A percentile compares a stretch with the other conserved stretches of the same genome.
Conservation (phyloP, 92 coral and sea anemone genomes). For the Actinernus sp. region DNA sequence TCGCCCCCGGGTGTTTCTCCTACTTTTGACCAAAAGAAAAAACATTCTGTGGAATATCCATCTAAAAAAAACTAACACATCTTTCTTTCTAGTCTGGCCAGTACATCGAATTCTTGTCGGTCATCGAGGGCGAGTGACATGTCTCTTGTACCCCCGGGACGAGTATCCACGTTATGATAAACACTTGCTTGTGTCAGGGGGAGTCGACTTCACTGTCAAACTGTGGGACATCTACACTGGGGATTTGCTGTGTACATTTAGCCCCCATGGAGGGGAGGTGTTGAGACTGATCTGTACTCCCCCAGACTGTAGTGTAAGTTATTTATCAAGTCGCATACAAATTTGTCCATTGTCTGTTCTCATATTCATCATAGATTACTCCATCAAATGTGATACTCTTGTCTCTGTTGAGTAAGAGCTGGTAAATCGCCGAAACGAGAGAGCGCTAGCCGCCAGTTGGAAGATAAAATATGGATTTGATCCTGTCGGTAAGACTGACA, state of each 20-base stretch:
- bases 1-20: no score
- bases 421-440: no score
- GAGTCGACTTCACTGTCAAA: slow-evolving; percentile 98
- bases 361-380: no score
- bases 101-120: slow-evolving; percentile 89
- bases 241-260: slow-evolving; percentile 87
- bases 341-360: slow-evolving; percentile 86
- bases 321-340: slow-evolving; percentile 82
- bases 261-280: slow-evolving; percentile 93
- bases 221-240: slow-evolving; percentile 94
- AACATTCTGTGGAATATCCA: no score
- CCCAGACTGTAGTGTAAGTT: slow-evolving; percentile 92
- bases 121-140: slow-evolving; percentile 90
- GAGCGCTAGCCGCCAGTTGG: no score
- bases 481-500: no score
- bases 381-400: no score
- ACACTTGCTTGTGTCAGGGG: slow-evolving; percentile 91
- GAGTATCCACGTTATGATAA: slow-evolving; percentile 87
- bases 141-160: slow-evolving; percentile 95
- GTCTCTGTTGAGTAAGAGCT: no score
- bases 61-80: no score
- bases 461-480: no score
- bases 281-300: slow-evolving; percentile 92
- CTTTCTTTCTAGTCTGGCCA: slow-evolving; percentile 86
- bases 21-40: no score